phyloP scores from a whole-genome alignment of 2,888 invertebrate genomes.

The Leucoma salicis region DNA sequence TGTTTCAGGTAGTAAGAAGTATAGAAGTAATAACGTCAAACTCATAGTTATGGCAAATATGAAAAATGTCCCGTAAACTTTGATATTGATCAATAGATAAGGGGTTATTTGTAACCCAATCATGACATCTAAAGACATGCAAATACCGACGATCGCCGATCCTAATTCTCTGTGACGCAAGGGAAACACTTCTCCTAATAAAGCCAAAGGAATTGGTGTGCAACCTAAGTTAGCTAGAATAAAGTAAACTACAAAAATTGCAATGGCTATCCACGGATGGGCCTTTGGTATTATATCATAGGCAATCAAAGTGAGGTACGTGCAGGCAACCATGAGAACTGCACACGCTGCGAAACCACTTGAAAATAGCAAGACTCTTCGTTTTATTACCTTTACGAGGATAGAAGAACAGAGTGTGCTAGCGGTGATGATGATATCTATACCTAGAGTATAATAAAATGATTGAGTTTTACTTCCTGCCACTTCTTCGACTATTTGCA shows the following conservation, averaged over 20 bases:
- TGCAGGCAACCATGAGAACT: constrained; percentile 39
- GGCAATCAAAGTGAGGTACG: constrained; percentile 43
- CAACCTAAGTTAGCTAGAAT: constrained; percentile 58
- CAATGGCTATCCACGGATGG: constrained; percentile 42
- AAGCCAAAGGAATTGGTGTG: constrained; percentile 52
- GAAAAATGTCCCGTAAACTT: constrained; percentile 40
- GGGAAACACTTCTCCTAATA: constrained; percentile 60
- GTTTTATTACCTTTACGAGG: constrained; percentile 45
- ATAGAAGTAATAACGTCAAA: constrained; percentile 23
- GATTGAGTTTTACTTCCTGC: constrained; percentile 41
- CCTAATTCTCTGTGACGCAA: constrained; percentile 53
- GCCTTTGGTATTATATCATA: constrained; percentile 36
- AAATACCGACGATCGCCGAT: constrained; percentile 37
- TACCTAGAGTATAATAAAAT: constrained; percentile 48
- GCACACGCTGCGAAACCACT: constrained; percentile 48
- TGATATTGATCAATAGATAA: constrained; percentile 37
- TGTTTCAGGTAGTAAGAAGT: constrained; percentile 39
- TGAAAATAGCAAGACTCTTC: constrained; percentile 50
- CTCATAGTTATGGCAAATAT: constrained; percentile 28
- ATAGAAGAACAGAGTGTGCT: constrained; percentile 35
- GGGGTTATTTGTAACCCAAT: constrained; percentile 46
- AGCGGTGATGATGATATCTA: constrained; percentile 50
- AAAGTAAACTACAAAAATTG: constrained; percentile 47
- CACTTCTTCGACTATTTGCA: constrained; percentile 51
- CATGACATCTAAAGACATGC: constrained; percentile 40